Base-by-base conservation (phyloP, 1,140 invertebrate genomes). In the Camponotus floridanus region DNA sequence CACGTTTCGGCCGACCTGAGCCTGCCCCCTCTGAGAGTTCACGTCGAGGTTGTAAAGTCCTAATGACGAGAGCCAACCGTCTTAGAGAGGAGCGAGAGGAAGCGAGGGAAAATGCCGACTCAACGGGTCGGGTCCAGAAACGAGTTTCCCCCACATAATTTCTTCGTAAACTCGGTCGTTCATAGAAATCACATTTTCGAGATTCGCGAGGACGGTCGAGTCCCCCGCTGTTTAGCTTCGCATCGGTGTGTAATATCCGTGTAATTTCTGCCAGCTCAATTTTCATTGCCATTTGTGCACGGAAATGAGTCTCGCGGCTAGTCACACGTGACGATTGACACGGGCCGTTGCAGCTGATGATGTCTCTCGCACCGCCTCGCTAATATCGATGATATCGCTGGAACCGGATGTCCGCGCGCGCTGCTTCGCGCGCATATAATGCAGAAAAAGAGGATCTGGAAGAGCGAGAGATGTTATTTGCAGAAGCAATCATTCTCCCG, bases 41-140 rank as follows among this genome's bases (percentile, higher is more conserved):
- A 86, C 88, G 85, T 79, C 80, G 78, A 85, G 88, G 86, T 86
- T 90, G 88, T 91, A 90, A 92, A 91, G 85, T 92, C 88, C 91
- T 92, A 92, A 92, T 92, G 91, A 92, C 85, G 87, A 83, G 76
- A 91, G 59, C 84, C 91, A 64, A 62, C 85, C 59, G 51, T 61
- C 64, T 70, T 67, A 67, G 21, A 11, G 6, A 21, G 55, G 76
- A 84, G 26, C 31, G 81, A 78, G 33, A 74, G 85, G 62, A 55
- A 68, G 13, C 36, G 26, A 4, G 76, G 4, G 64, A 57, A 48
- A 76, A 21, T 18, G 42, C 57, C n/a, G 57, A 87, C 67, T 80
- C 51, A 65, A 7, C 48, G 33, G 3, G 57, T 36, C 21, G 65
- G 48, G 45, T 26, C 26, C 55, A 76, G 57, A 78, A 55, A 48